phyloP scores from a whole-genome alignment of 1,140 invertebrate species.

The Pararge aegeria region DNA sequence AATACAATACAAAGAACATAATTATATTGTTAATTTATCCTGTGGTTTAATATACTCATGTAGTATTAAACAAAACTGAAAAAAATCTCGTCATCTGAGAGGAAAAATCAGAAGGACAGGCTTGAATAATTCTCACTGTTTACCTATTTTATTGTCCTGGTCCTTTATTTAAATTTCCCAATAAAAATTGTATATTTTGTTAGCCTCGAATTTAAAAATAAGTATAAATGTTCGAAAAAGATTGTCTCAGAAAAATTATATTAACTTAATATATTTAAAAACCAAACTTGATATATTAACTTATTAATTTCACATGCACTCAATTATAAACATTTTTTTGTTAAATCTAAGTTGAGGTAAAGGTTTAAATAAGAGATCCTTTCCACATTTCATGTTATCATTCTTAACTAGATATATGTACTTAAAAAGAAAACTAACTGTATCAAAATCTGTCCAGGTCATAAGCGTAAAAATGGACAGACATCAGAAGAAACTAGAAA shows the following conservation, averaged over 20 bases:
- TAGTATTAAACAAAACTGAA: too few relatives aligned
- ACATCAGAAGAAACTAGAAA: background rate
- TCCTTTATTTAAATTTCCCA: too few relatives aligned
- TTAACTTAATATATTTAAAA: background rate
- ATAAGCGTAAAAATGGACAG: constrained; percentile 11
- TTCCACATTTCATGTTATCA: constrained; percentile 10
- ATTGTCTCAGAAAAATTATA: background rate
- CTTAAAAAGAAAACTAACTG: constrained; percentile 8
- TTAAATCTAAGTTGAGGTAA: constrained; percentile 12
- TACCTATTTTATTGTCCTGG: too few relatives aligned
- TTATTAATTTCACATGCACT: constrained; percentile 5
- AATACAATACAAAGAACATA: too few relatives aligned
- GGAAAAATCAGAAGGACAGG: too few relatives aligned
- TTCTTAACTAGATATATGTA: background rate
- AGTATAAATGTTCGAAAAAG: background rate
- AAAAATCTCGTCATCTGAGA: too few relatives aligned
- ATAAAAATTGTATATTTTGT: constrained; percentile 12
- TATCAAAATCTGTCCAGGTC: constrained; percentile 4
- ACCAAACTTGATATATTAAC: background rate
- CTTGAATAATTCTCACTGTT: too few relatives aligned
- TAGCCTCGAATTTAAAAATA: constrained; percentile 21
- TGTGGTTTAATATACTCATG: too few relatives aligned
- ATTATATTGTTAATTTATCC: too few relatives aligned
- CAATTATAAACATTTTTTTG: background rate
- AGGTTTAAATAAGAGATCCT: constrained; percentile 11